Evolutionary conservation across 2,888 invertebrate species (phyloP).

Genomic region (Danaus chrysippus): DNA sequence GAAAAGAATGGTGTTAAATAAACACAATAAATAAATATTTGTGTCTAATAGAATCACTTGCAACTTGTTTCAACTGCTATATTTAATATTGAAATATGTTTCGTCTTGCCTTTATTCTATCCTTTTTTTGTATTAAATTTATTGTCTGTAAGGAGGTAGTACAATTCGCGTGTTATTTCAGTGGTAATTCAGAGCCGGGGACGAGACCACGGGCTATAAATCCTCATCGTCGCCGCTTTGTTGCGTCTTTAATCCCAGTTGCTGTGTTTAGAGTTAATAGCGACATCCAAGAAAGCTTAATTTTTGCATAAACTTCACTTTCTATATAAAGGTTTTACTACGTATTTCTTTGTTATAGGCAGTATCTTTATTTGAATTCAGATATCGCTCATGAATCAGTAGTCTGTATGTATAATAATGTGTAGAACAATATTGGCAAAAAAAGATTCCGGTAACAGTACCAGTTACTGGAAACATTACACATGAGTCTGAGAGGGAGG

Average conservation of each 20-base stretch:
- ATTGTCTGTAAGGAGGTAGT: constrained; percentile 17
- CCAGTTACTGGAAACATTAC: too few relatives aligned
- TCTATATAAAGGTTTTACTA: not conserved
- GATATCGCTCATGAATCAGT: too few relatives aligned
- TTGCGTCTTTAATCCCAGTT: constrained; percentile 20
- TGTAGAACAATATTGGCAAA: too few relatives aligned
- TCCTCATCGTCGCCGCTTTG: constrained; percentile 32
- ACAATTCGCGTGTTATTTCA: constrained; percentile 49
- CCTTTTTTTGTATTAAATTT: not conserved
- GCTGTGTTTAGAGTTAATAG: constrained; percentile 14
- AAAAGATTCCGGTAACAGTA: too few relatives aligned
- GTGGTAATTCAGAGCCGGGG: constrained; percentile 43
- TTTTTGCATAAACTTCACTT: not conserved
- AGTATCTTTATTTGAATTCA: too few relatives aligned
- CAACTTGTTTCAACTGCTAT: not conserved
- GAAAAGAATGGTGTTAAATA: too few relatives aligned
- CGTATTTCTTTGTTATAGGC: too few relatives aligned
- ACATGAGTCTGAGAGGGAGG: too few relatives aligned
- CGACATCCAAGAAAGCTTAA: constrained; percentile 11
- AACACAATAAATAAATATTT: too few relatives aligned
- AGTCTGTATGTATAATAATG: too few relatives aligned
- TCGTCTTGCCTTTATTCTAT: not conserved
- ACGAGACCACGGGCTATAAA: constrained; percentile 29
- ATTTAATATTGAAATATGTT: not conserved
- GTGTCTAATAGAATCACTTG: too few relatives aligned